Evolutionary conservation across 2,797 vertebrate genomes (phyloP).

Genomic region (Poeciliopsis infans): DNA sequence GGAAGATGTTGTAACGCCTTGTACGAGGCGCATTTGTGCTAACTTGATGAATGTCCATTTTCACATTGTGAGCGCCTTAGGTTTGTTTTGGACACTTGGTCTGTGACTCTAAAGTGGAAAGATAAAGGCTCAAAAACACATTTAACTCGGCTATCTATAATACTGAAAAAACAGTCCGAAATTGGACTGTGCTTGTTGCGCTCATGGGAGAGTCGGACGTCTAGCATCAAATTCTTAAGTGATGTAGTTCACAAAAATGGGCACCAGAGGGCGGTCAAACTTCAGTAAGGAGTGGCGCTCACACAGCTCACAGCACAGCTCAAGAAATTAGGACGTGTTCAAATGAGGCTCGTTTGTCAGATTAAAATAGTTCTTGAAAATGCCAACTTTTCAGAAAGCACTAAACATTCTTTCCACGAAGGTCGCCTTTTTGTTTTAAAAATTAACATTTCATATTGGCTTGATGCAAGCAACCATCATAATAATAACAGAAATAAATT

Average conservation of each 20-base stretch:
- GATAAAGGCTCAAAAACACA: neutral
- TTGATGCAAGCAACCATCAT: neutral
- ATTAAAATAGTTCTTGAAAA: neutral
- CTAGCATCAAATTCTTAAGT: neutral
- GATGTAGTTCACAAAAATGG: slow-evolving; percentile 12
- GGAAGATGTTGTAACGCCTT: neutral
- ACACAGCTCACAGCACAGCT: neutral
- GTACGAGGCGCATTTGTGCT: neutral
- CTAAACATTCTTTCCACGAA: neutral
- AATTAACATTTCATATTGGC: neutral
- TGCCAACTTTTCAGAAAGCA: neutral
- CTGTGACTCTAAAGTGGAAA: neutral
- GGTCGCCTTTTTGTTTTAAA: neutral
- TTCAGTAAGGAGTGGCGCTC: neutral
- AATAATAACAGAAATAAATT: neutral
- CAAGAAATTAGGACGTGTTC: neutral
- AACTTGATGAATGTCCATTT: slow-evolving; percentile 3
- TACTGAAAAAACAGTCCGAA: neutral
- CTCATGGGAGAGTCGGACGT: neutral
- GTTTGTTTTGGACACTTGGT: neutral
- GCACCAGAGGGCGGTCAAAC: slow-evolving; percentile 45
- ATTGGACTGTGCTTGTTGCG: too few species aligned
- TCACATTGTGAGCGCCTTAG: neutral
- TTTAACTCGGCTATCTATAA: neutral
- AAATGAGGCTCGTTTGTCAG: neutral